phyloP scores from a whole-genome alignment of 1,140 invertebrate genomes.

The Belonocnema kinseyi region DNA sequence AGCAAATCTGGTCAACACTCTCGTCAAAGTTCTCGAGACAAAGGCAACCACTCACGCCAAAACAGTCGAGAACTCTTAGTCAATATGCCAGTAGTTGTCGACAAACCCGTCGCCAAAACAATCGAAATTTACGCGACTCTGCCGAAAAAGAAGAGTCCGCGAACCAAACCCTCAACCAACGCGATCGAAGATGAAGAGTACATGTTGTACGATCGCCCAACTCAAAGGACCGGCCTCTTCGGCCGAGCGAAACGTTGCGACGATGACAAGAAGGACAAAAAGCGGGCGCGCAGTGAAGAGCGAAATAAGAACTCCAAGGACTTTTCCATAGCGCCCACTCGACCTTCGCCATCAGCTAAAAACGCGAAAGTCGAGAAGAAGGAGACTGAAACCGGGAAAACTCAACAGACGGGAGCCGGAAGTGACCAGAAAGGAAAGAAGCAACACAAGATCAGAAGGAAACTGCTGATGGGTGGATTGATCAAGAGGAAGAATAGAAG shows the following conservation, averaged over 20 bases:
- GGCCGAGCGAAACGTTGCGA: conserved; percentile 81
- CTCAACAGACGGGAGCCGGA: conserved; percentile 34
- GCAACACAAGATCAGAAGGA: conserved; percentile 92
- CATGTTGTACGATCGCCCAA: conserved; percentile 79
- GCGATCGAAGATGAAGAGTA: conserved; percentile 84
- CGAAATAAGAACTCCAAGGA: conserved; percentile 84
- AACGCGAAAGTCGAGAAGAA: conserved; percentile 76
- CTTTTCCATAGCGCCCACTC: conserved; percentile 79
- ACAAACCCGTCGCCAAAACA: conserved; percentile 80
- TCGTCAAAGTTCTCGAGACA: conserved; percentile 81
- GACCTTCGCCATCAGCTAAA: conserved; percentile 76
- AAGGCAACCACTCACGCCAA: conserved; percentile 79
- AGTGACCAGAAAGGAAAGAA: conserved; percentile 87
- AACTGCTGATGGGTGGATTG: conserved; percentile 91
- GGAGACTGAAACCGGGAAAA: conserved; percentile 47
- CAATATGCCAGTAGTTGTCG: conserved; percentile 69
- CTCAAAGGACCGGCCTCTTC: conserved; percentile 81
- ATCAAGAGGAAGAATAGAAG: conserved; percentile 92
- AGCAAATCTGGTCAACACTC: conserved; percentile 80
- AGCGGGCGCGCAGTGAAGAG: conserved; percentile 88
- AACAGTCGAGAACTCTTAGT: conserved; percentile 80
- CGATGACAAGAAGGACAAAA: conserved; percentile 85
- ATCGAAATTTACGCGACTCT: conserved; percentile 94
- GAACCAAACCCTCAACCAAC: conserved; percentile 79
- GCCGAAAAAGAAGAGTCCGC: conserved; percentile 88